These are phyloP conservation scores for Rhizomys pruinosus DNA, from an alignment of 2,113 vertebrate species.

Conservation along the genomic window DNA sequence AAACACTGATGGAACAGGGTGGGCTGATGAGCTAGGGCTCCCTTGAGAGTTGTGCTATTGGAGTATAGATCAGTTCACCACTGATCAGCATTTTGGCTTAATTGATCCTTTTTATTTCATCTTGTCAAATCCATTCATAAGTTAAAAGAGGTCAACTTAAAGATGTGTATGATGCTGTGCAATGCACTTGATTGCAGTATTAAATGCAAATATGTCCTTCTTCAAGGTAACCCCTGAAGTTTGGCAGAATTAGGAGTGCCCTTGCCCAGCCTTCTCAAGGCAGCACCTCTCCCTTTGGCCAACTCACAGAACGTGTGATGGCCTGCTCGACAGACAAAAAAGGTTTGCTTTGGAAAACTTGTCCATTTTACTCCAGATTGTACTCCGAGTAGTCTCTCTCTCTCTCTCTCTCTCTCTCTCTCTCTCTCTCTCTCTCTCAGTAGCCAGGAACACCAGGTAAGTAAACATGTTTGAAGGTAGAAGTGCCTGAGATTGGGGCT, in stretches of 20 bases:
- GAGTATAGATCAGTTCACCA: not conserved
- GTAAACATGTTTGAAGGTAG: fast-evolving
- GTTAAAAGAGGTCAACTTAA: not conserved
- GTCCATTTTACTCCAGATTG: not conserved
- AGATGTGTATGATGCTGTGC: not conserved
- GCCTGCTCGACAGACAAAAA: too few relatives aligned
- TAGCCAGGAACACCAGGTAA: not conserved
- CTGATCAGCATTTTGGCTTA: not conserved
- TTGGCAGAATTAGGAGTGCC: not conserved
- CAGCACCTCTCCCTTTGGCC: not conserved
- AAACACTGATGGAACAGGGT: not conserved
- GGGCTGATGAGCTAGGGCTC: too few relatives aligned
- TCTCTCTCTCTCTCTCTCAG: too few relatives aligned
- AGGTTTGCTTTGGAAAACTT: not conserved
- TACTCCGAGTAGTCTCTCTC: too few relatives aligned
- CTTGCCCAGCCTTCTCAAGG: not conserved
- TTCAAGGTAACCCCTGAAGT: not conserved
- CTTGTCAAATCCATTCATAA: not conserved
- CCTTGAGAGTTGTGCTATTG: too few relatives aligned
- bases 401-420: too few relatives aligned
- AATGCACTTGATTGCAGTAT: not conserved
- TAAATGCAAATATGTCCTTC: not conserved
- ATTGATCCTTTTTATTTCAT: not conserved
- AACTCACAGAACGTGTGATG: too few relatives aligned
- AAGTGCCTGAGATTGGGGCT: too few relatives aligned